phyloP scores from a whole-genome alignment of 2,888 invertebrate genomes.

The Drosophila paucipuncta region DNA sequence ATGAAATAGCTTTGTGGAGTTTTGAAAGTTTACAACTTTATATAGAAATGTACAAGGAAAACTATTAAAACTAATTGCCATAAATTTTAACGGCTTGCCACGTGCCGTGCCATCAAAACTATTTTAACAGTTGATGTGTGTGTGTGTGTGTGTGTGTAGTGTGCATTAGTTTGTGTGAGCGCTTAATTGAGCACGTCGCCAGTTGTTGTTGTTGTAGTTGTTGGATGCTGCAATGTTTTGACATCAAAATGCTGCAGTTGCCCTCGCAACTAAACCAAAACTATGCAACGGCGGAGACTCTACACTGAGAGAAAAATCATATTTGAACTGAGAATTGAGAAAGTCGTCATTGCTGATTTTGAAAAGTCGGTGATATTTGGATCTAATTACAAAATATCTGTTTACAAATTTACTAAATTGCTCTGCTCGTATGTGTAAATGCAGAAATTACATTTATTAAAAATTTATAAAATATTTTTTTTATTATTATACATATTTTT shows the following conservation, averaged over 20 bases:
- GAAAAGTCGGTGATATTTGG: background rate
- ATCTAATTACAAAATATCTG: background rate
- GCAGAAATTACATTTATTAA: background rate
- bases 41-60: slow-evolving; percentile 69
- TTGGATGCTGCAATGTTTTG: slow-evolving; percentile 20
- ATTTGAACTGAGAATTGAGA: background rate
- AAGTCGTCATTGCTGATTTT: background rate
- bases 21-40: slow-evolving; percentile 60
- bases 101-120: slow-evolving; percentile 57
- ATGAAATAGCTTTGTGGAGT: slow-evolving; percentile 5
- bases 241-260: slow-evolving; percentile 35
- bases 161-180: slow-evolving; percentile 15
- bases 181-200: slow-evolving; percentile 75
- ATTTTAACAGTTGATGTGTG: slow-evolving; percentile 31
- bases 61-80: slow-evolving; percentile 80
- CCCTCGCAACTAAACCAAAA: slow-evolving; percentile 48
- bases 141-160: slow-evolving; percentile 9
- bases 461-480: background rate
- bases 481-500: background rate
- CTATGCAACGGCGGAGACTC: slow-evolving; percentile 4
- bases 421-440: no score
- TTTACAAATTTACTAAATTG: background rate
- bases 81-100: slow-evolving; percentile 76
- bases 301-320: slow-evolving; percentile 3
- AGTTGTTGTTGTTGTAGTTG: slow-evolving; percentile 28